phyloP scores from a whole-genome alignment of 2,888 invertebrate genomes.

The Tachina lurida region DNA sequence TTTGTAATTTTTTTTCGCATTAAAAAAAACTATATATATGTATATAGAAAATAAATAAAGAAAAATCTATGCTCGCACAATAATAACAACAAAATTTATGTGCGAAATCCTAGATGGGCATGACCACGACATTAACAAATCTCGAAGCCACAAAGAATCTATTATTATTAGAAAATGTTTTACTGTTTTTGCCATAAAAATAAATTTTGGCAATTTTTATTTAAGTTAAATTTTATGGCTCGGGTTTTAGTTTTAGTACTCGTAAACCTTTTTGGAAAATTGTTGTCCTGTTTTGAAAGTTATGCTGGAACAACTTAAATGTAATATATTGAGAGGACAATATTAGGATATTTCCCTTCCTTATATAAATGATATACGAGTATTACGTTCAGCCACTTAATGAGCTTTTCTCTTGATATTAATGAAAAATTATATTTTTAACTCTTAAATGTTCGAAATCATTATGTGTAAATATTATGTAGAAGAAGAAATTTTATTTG shows the following conservation, averaged over 20 bases:
- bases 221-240: constrained; percentile 9
- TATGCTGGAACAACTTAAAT: neutral
- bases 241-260: constrained; percentile 1
- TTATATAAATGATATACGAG: no score
- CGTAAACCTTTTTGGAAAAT: neutral
- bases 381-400: no score
- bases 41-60: neutral
- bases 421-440: no score
- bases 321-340: neutral
- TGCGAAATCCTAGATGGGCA: constrained; percentile 48
- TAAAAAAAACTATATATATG: neutral
- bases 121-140: constrained; percentile 62
- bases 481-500: no score
- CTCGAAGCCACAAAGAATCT: constrained; percentile 58
- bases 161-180: constrained; percentile 51
- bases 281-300: neutral
- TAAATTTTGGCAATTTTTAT: constrained; percentile 40
- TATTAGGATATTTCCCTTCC: no score
- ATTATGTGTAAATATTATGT: no score
- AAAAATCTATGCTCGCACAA: neutral
- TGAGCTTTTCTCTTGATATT: no score
- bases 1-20: neutral
- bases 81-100: constrained; percentile 29
- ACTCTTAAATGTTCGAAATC: no score
- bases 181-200: constrained; percentile 50